Conservation (phyloP, 2,113 vertebrate species). For the Vulpes lagopus region DNA sequence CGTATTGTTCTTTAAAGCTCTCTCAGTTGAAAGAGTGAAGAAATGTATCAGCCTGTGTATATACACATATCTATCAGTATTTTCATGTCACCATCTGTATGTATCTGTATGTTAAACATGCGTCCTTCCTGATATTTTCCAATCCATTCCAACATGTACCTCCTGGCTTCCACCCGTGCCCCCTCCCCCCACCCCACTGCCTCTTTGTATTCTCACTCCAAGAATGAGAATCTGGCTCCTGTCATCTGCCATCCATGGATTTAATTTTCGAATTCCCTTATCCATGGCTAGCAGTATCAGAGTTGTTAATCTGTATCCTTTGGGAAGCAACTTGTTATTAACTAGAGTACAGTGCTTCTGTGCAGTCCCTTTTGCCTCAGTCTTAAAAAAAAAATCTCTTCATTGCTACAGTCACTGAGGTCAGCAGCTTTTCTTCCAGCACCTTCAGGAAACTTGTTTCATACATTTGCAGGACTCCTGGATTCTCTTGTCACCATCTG, state of each 20-base stretch:
- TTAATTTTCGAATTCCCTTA: background rate
- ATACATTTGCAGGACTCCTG: background rate
- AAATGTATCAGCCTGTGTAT: background rate
- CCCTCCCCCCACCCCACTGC: background rate
- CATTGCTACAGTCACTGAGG: background rate
- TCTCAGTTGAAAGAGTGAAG: background rate
- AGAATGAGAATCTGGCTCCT: background rate
- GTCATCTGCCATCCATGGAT: background rate
- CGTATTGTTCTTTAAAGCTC: background rate
- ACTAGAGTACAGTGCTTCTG: background rate
- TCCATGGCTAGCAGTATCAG: background rate
- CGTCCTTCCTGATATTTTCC: background rate
- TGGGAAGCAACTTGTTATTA: background rate
- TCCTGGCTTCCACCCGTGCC: background rate
- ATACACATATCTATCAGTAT: background rate
- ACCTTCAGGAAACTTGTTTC: background rate
- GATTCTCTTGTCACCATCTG: background rate
- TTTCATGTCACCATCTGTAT: background rate
- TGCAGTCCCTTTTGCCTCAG: background rate
- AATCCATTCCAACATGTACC: background rate
- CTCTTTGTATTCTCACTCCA: background rate
- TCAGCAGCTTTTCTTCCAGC: background rate
- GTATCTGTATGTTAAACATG: background rate
- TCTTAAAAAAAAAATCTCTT: background rate
- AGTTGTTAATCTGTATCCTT: background rate